Evolutionary conservation across 2,113 vertebrate genomes (phyloP).

Genomic region (Brachyhypopomus occidentalis): DNA sequence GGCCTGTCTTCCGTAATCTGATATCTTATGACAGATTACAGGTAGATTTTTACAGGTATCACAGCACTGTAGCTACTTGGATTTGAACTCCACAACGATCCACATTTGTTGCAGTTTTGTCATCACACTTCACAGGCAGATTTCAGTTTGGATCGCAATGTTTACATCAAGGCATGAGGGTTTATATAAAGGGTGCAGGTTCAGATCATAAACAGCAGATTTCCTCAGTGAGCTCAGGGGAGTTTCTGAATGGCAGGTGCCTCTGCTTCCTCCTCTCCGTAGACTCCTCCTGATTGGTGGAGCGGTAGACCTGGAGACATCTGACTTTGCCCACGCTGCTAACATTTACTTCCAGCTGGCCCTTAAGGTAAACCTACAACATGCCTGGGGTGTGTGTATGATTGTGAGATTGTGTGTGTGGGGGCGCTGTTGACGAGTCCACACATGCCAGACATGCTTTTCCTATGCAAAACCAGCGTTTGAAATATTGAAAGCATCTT

Average conservation of each 20-base stretch:
- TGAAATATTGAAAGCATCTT: too few species aligned
- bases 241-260: neutral
- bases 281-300: constrained; percentile 79
- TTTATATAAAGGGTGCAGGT: too few species aligned
- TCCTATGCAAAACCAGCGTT: too few species aligned
- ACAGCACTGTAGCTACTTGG: neutral
- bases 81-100: neutral
- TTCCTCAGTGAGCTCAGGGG: neutral
- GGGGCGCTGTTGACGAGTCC: too few species aligned
- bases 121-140: too few species aligned
- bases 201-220: too few species aligned
- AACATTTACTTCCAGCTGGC: constrained; percentile 75
- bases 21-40: neutral
- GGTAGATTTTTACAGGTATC: neutral
- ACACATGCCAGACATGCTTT: too few species aligned
- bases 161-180: too few species aligned
- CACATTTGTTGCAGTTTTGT: too few species aligned
- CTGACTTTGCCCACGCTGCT: constrained; percentile 74
- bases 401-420: neutral
- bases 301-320: constrained; percentile 66
- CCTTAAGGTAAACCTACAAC: constrained; percentile 61
- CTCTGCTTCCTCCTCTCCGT: neutral
- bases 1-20: neutral
- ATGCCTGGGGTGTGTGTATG: neutral
- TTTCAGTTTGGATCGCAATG: too few species aligned